Conservation (phyloP, 2,888 invertebrate species). For the Apodemia hepburni region DNA sequence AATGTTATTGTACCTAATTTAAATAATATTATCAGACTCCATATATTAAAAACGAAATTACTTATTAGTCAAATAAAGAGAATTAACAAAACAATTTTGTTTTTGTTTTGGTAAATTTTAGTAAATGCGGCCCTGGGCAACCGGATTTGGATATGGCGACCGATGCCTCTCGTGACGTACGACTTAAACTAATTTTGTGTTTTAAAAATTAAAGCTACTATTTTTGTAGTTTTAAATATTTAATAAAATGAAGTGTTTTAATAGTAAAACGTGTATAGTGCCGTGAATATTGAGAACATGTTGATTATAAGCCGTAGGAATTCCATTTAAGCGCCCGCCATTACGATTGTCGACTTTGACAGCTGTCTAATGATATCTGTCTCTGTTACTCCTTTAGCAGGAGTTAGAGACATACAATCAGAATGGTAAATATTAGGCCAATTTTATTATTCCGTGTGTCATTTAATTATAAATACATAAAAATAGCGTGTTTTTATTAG, state of each 20-base stretch:
- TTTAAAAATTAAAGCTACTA: conserved; percentile 9
- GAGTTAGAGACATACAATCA: not conserved
- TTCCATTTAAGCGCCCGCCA: conserved; percentile 56
- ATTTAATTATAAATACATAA: too few species aligned
- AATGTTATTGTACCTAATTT: too few species aligned
- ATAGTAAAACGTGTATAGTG: conserved; percentile 17
- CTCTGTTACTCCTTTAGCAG: conserved; percentile 41
- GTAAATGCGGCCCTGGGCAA: conserved; percentile 53
- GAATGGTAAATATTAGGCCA: not conserved
- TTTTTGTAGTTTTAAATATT: conserved; percentile 34
- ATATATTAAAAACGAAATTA: too few species aligned
- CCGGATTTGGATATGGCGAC: conserved; percentile 72
- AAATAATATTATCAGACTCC: too few species aligned
- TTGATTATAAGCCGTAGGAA: conserved; percentile 47
- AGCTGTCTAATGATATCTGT: conserved; percentile 47
- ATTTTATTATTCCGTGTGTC: too few species aligned
- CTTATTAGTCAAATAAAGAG: too few species aligned
- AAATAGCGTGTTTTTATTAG: too few species aligned
- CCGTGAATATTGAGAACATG: conserved; percentile 30
- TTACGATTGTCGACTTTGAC: conserved; percentile 45
- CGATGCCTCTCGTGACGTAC: conserved; percentile 62
- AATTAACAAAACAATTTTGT: too few species aligned
- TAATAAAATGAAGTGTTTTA: conserved; percentile 23
- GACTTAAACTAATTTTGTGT: conserved; percentile 44
- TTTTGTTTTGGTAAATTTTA: not conserved